Conservation (phyloP, 2,888 invertebrate species). For the Philonicus albiceps region DNA sequence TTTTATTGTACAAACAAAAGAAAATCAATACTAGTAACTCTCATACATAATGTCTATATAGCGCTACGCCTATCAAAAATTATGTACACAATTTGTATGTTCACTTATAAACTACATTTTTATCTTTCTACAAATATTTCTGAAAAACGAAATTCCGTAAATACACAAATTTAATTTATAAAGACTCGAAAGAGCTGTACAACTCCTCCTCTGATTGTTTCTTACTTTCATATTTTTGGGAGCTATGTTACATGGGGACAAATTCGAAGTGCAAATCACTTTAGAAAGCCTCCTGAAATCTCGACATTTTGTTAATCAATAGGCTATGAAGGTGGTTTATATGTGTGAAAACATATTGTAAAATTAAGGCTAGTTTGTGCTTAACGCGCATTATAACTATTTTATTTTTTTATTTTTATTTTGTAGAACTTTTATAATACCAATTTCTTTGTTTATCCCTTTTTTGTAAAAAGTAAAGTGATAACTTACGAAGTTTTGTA, state of each 20-base stretch:
- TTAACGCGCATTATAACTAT: not conserved
- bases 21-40: constrained; percentile 5
- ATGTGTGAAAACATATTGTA: not conserved
- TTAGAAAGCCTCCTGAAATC: not conserved
- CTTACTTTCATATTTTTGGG: not conserved
- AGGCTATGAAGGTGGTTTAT: not conserved
- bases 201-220: not conserved
- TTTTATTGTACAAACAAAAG: constrained; percentile 29
- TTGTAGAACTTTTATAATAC: not conserved
- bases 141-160: not conserved
- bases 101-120: not conserved
- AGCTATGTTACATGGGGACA: not conserved
- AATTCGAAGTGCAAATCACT: not conserved
- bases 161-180: not conserved
- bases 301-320: not conserved
- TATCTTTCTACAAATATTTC: not conserved
- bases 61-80: constrained; percentile 18
- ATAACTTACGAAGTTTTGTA: not conserved
- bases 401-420: not conserved
- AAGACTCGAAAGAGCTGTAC: not conserved
- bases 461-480: not conserved
- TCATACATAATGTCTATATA: not conserved
- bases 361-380: not conserved
- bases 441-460: not conserved
- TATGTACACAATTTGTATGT: constrained; percentile 23